Evolutionary conservation across 2,113 vertebrate genomes (phyloP).

Genomic region (Aplodontia rufa): DNA sequence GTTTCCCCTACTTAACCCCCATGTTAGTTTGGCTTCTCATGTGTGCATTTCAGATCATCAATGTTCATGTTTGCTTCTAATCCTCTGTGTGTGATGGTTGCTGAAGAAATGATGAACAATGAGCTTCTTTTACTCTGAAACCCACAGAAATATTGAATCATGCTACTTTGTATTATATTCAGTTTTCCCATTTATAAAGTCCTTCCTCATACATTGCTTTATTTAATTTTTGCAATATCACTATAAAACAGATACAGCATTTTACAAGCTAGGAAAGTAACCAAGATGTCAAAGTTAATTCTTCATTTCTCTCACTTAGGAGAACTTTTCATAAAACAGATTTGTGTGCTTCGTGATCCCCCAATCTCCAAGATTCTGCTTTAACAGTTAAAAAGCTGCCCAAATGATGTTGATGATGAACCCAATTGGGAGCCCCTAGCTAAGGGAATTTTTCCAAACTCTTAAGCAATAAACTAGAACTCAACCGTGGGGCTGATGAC

Average conservation of each 20-base stretch:
- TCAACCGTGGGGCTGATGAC: background rate
- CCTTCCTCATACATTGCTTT: background rate
- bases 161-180: background rate
- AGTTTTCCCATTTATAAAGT: background rate
- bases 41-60: background rate
- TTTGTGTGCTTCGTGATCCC: background rate
- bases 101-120: background rate
- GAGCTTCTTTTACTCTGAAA: background rate
- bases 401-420: background rate
- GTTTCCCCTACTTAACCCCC: no score
- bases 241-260: background rate
- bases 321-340: background rate
- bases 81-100: background rate
- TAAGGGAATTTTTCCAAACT: slow-evolving; percentile 21
- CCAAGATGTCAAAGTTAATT: background rate
- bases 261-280: background rate
- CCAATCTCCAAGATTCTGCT: background rate
- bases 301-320: background rate
- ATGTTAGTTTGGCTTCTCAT: no score
- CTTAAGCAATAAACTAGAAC: background rate
- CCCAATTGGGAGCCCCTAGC: background rate
- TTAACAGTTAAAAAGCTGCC: background rate
- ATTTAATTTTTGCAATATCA: background rate
- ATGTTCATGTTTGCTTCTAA: background rate
- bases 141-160: background rate